phyloP scores from a whole-genome alignment of 2,797 vertebrate species.

The Coregonus sp. region DNA sequence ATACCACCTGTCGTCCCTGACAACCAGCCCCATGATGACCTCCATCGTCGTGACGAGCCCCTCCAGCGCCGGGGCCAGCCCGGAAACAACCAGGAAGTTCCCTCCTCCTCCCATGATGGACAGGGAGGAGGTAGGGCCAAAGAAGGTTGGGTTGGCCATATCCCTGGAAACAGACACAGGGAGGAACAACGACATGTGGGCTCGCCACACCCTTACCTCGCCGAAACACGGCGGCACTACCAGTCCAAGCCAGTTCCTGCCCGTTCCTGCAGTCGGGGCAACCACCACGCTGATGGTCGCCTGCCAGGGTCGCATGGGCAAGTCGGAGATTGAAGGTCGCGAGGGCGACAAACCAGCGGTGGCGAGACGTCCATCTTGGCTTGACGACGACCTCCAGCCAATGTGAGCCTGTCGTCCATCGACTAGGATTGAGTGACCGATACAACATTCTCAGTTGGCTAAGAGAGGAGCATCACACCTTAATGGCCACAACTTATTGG shows the following conservation, averaged over 20 bases:
- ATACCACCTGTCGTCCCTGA: constrained; percentile 42
- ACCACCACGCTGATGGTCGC: constrained; percentile 20
- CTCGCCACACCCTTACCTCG: constrained; percentile 35
- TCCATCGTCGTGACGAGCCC: constrained; percentile 34
- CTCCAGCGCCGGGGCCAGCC: constrained; percentile 16
- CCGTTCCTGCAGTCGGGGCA: constrained; percentile 51
- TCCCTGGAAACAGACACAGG: constrained; percentile 30
- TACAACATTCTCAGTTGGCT: not conserved
- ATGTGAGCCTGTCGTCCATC: constrained; percentile 66
- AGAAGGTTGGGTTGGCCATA: constrained; percentile 15
- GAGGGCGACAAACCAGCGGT: constrained; percentile 45
- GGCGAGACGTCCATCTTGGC: constrained; percentile 49
- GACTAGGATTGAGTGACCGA: not conserved
- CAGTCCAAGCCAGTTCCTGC: constrained; percentile 51
- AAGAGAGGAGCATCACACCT: not conserved
- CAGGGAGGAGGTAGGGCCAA: constrained; percentile 28
- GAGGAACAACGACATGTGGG: constrained; percentile 49
- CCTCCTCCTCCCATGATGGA: constrained; percentile 32
- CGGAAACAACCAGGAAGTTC: constrained; percentile 32
- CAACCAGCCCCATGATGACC: constrained; percentile 20
- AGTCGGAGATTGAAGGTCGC: constrained; percentile 14
- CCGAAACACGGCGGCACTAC: constrained; percentile 44
- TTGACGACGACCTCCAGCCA: constrained; percentile 62
- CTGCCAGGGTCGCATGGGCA: constrained; percentile 47
- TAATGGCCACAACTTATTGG: not conserved